Evolutionary conservation across 1,140 invertebrate genomes (phyloP).

Genomic region (Drosophila mojavensis): DNA sequence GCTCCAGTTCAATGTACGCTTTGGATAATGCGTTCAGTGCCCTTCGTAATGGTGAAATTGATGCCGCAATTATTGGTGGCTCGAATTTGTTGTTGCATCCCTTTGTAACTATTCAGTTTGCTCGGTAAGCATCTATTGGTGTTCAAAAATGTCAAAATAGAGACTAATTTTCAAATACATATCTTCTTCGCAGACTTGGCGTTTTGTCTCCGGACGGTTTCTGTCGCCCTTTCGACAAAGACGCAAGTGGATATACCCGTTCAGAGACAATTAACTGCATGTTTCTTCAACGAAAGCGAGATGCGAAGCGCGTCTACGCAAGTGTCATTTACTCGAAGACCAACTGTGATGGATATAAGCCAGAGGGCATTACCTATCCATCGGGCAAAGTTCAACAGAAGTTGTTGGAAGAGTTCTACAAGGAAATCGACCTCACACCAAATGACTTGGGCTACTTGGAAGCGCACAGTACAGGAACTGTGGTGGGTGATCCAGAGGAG

Average conservation of each 20-base stretch:
- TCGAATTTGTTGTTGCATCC: constrained; percentile 94
- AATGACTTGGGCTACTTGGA: constrained; percentile 92
- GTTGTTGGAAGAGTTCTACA: constrained; percentile 93
- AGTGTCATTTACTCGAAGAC: constrained; percentile 85
- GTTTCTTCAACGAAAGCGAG: constrained; percentile 92
- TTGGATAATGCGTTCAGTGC: constrained; percentile 92
- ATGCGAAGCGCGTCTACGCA: constrained; percentile 91
- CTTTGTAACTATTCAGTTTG: constrained; percentile 93
- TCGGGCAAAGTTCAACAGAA: constrained; percentile 92
- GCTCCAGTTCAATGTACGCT: constrained; percentile 94
- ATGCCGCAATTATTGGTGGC: constrained; percentile 94
- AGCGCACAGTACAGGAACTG: constrained; percentile 94
- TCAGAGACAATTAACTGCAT: constrained; percentile 91
- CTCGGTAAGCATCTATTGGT: constrained; percentile 83
- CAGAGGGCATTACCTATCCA: constrained; percentile 95
- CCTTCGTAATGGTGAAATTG: constrained; percentile 91
- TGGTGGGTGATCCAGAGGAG: constrained; percentile 95
- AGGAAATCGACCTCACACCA: constrained; percentile 92
- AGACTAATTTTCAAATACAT: background rate
- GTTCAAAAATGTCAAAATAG: background rate
- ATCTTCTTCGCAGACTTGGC: constrained; percentile 86
- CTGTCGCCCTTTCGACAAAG: constrained; percentile 95
- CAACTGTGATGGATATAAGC: constrained; percentile 95
- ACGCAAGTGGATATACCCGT: constrained; percentile 90
- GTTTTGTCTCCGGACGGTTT: constrained; percentile 93